Evolutionary conservation across 2,888 invertebrate genomes (phyloP), one percentile per base, ranked within the genome.

Genomic region (Carcina quercana): DNA sequence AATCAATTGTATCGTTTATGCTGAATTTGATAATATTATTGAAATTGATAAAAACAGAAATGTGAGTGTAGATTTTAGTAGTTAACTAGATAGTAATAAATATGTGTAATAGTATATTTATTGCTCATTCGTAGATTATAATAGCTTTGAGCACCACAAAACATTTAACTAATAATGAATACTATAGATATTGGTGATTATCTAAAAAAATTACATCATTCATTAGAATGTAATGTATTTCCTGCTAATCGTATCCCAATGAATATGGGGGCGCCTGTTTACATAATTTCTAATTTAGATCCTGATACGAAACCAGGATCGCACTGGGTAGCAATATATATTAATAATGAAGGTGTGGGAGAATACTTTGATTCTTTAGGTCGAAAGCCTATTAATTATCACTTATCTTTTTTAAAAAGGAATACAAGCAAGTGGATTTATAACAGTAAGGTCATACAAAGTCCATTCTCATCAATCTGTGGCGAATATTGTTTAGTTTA

Each of bases 291-390:
- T 37, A 45, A 47, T 37, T 35, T 46, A 19, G 44, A 45, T 24
- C 28, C 42, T 3, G 43, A 47, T 38, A 24, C 39, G 15, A 35
- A 42, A 13, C 45, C 47, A 15, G 44, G 43, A 5, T 47, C 47
- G 15, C 47, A 45, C 15, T 50, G 47, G 50, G 25, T 50, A 31
- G 50, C 44, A 19, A 35, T 40, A 14, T 25, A 35, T 33, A 39
- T 39, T 34, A 24, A 42, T 33, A 25, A 25, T 10, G 31, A 43
- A 17, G 34, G 37, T 22, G 15, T 43, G 20, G 43, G 42, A 6
- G 31, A 45, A 39, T 49, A 44, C 29, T 46, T 45, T 40, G 45
- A 48, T 35, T 39, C 40, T 7, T 45, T 21, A 35, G 43, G 40
- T 5, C 34, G 43, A 17, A 14, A 25, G 26, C 37, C 43, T 13